These are phyloP conservation scores for Cerastoderma edule DNA, from an alignment of 2,888 invertebrate species.

Conservation along the genomic window DNA sequence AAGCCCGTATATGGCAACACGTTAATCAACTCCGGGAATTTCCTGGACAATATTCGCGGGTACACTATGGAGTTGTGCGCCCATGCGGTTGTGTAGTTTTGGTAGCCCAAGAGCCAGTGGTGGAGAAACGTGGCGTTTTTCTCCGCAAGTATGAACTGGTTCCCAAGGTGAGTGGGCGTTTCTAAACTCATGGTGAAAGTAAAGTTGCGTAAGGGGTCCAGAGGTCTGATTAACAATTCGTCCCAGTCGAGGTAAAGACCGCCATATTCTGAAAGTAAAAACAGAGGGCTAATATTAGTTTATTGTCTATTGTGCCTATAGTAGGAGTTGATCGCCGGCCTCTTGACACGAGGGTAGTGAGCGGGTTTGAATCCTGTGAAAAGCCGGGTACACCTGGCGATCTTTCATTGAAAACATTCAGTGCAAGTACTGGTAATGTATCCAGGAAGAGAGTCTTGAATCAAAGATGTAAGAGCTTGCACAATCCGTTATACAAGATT, in stretches of 20 bases:
- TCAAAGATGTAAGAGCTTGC: too few species aligned
- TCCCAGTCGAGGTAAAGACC: conserved; percentile 30
- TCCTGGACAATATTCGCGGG: conserved; percentile 15
- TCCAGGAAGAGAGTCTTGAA: too few species aligned
- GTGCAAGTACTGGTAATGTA: too few species aligned
- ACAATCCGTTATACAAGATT: too few species aligned
- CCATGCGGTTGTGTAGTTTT: background rate
- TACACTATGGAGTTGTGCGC: conserved; percentile 5
- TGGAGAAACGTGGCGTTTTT: conserved; percentile 28
- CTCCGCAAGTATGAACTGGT: conserved; percentile 22
- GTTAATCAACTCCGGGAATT: conserved; percentile 26
- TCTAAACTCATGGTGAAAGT: conserved; percentile 12
- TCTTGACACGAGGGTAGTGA: too few species aligned
- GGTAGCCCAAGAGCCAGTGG: conserved; percentile 20
- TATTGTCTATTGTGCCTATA: too few species aligned
- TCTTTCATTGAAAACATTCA: too few species aligned
- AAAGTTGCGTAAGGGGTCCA: conserved; percentile 9
- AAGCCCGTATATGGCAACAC: conserved; percentile 13
- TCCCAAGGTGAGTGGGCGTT: background rate
- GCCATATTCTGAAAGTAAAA: conserved; percentile 27
- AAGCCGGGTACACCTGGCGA: too few species aligned
- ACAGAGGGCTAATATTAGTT: background rate
- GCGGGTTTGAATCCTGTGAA: too few species aligned
- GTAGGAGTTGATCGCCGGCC: too few species aligned
- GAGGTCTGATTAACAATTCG: conserved; percentile 15